These are phyloP conservation scores for Xiphydria camelus DNA, from an alignment of 2,888 invertebrate species.

Conservation along the genomic window DNA sequence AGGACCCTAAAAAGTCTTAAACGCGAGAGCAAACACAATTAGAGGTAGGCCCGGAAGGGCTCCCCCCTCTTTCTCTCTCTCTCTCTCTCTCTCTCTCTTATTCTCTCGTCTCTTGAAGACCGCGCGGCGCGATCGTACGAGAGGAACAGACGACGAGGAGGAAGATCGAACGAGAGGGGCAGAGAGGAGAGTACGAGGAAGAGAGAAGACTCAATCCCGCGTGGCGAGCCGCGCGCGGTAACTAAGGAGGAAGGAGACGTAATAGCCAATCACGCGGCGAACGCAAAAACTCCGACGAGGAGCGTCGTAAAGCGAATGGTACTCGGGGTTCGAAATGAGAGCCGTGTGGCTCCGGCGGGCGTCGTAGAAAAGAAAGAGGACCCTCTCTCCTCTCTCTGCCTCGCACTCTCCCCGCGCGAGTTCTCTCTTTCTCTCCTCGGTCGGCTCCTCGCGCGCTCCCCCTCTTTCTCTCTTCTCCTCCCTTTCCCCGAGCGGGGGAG, in stretches of 20 bases:
- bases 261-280: slow-evolving; percentile 55
- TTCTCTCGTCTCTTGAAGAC: too few relatives aligned
- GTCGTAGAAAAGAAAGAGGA: slow-evolving; percentile 17
- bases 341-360: slow-evolving; percentile 11
- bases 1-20: slow-evolving; percentile 26
- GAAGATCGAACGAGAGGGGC: not conserved
- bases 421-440: too few relatives aligned
- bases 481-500: slow-evolving; percentile 36
- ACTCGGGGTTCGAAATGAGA: slow-evolving; percentile 19
- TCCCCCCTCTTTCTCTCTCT: slow-evolving; percentile 20
- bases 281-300: slow-evolving; percentile 48
- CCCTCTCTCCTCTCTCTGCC: slow-evolving; percentile 7
- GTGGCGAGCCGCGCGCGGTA: slow-evolving; percentile 38
- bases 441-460: too few relatives aligned
- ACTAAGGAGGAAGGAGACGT: slow-evolving; percentile 49
- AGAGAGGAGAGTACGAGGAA: slow-evolving; percentile 22
- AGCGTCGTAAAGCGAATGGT: slow-evolving; percentile 49
- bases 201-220: slow-evolving; percentile 51
- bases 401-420: slow-evolving; percentile 14
- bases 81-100: slow-evolving; percentile 13
- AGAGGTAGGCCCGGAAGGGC: slow-evolving; percentile 38
- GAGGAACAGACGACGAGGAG: not conserved
- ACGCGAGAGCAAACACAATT: slow-evolving; percentile 48
- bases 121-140: not conserved
- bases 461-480: slow-evolving; percentile 15